Evolutionary conservation across 2,113 vertebrate species (phyloP).

Genomic region (Rhizomys pruinosus): DNA sequence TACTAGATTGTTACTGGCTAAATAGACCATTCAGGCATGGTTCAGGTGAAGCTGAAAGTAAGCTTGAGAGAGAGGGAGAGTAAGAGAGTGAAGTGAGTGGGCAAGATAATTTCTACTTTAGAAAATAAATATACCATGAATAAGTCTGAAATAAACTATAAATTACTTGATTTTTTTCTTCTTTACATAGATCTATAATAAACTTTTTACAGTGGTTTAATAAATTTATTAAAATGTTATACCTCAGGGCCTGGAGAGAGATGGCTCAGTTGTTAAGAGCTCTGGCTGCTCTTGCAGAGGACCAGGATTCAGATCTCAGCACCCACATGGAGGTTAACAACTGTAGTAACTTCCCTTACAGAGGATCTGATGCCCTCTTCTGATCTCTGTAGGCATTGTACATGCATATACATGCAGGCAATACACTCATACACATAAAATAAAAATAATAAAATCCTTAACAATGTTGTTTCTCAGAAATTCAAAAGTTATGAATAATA

Average conservation of each 20-base stretch:
- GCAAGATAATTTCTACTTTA: slow-evolving; percentile 30
- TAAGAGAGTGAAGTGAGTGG: not conserved
- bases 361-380: too few species aligned
- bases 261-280: too few species aligned
- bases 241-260: not conserved
- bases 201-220: not conserved
- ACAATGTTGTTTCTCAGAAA: not conserved
- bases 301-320: too few species aligned
- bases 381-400: too few species aligned
- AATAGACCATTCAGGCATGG: slow-evolving; percentile 10
- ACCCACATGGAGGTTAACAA: too few species aligned
- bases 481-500: not conserved
- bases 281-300: too few species aligned
- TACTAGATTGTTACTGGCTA: slow-evolving; percentile 3
- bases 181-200: not conserved
- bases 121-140: slow-evolving; percentile 8
- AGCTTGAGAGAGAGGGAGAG: not conserved
- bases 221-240: slow-evolving; percentile 3
- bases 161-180: not conserved
- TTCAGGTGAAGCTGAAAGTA: not conserved
- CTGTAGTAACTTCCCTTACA: too few species aligned
- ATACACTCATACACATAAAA: too few species aligned
- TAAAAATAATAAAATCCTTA: not conserved
- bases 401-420: too few species aligned
- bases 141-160: not conserved